Conservation (phyloP, 2,797 vertebrate species). For the Rhodeus uyekii region DNA sequence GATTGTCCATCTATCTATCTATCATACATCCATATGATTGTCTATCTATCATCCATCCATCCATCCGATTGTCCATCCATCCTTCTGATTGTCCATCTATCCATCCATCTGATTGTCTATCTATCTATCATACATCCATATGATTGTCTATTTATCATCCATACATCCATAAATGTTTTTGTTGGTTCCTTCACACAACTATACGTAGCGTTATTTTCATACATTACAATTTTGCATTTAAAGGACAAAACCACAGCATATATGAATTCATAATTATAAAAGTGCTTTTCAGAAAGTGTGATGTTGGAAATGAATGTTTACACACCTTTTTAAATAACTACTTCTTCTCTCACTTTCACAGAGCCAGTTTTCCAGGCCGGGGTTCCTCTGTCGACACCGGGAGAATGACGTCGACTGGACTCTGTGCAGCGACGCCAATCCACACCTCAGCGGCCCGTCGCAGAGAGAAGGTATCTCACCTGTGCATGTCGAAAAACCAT, state of each 20-base stretch:
- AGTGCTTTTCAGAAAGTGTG: neutral
- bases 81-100: too few species aligned
- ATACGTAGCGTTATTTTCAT: too few species aligned
- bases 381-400: slow-evolving; percentile 54
- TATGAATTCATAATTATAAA: neutral
- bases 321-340: neutral
- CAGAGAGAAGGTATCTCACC: slow-evolving; percentile 57
- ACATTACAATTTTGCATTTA: neutral
- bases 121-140: too few species aligned
- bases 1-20: too few species aligned
- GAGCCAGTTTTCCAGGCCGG: slow-evolving; percentile 53
- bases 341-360: slow-evolving; percentile 12
- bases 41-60: too few species aligned
- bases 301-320: neutral
- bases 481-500: neutral
- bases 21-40: too few species aligned
- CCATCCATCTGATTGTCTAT: too few species aligned
- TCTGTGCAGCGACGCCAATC: slow-evolving; percentile 39
- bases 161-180: neutral
- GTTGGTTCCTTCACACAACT: neutral
- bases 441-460: slow-evolving; percentile 43
- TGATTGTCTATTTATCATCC: too few species aligned
- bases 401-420: slow-evolving; percentile 52
- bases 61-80: too few species aligned
- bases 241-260: neutral